These are phyloP conservation scores for Prunella fulvescens DNA, from an alignment of 2,113 vertebrate species.

Conservation along the genomic window DNA sequence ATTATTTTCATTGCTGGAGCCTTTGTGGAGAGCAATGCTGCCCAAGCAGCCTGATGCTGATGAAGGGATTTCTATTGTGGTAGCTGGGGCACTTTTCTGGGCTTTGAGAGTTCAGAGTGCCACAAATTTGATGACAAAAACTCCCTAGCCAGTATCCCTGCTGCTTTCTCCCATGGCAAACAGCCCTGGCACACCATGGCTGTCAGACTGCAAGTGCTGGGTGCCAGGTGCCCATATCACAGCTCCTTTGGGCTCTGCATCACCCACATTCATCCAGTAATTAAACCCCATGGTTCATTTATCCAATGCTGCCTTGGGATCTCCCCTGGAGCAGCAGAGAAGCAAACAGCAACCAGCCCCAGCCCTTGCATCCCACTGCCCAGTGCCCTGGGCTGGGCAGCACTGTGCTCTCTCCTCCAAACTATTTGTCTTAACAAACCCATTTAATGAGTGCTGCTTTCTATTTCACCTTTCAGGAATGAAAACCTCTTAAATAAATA, in stretches of 20 bases:
- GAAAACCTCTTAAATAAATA: slow-evolving; percentile 26
- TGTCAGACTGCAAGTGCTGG: not conserved
- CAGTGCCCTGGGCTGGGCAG: fast-evolving
- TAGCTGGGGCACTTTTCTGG: not conserved
- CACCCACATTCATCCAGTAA: not conserved
- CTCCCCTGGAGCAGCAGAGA: not conserved
- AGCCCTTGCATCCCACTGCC: not conserved
- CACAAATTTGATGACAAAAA: not conserved
- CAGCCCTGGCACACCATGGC: not conserved
- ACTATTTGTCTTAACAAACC: not conserved
- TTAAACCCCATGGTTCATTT: not conserved
- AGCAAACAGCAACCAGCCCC: not conserved
- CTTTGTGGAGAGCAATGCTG: not conserved
- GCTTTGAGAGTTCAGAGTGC: not conserved
- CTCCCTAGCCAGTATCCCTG: not conserved
- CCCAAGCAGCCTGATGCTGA: not conserved
- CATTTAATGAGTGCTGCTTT: not conserved
- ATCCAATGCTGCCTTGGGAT: not conserved
- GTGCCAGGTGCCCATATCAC: not conserved
- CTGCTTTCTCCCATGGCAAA: not conserved
- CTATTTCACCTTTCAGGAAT: not conserved
- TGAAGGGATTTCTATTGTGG: not conserved
- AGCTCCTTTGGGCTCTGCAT: not conserved
- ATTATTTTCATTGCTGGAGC: not conserved
- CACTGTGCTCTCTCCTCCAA: not conserved